Evolutionary conservation across 2,113 vertebrate species (phyloP).

Genomic region (Pelodiscus sinensis): DNA sequence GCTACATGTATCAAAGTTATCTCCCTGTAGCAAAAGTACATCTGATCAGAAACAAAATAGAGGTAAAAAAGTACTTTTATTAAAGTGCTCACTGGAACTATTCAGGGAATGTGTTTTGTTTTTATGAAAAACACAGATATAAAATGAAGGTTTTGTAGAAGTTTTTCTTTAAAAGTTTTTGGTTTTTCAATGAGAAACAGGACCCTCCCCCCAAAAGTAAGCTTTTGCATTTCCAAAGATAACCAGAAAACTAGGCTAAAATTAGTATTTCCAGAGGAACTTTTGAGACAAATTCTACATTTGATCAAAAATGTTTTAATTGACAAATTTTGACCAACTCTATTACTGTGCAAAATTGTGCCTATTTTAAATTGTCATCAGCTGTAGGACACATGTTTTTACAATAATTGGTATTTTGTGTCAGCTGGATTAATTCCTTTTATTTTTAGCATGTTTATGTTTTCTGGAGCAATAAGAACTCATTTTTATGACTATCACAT

Average conservation of each 20-base stretch:
- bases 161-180: conserved; percentile 19
- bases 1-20: accelerated
- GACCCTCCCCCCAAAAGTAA: neutral
- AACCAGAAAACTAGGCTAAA: conserved; percentile 42
- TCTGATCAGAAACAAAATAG: neutral
- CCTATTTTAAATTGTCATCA: neutral
- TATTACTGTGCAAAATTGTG: neutral
- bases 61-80: neutral
- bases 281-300: conserved; percentile 34
- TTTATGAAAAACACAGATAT: neutral
- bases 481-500: neutral
- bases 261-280: conserved; percentile 23
- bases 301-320: neutral
- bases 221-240: conserved; percentile 27
- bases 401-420: conserved; percentile 36
- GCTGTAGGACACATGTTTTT: conserved; percentile 22
- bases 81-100: neutral
- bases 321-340: conserved; percentile 42
- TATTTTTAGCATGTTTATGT: conserved; percentile 20
- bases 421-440: conserved; percentile 54
- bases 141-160: neutral
- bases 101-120: neutral
- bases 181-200: conserved; percentile 46
- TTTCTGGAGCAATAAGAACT: neutral
- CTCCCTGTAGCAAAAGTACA: neutral